Evolutionary conservation across 2,797 vertebrate genomes (phyloP), one percentile per base, ranked within the genome.

Genomic region (Sciurus carolinensis): DNA sequence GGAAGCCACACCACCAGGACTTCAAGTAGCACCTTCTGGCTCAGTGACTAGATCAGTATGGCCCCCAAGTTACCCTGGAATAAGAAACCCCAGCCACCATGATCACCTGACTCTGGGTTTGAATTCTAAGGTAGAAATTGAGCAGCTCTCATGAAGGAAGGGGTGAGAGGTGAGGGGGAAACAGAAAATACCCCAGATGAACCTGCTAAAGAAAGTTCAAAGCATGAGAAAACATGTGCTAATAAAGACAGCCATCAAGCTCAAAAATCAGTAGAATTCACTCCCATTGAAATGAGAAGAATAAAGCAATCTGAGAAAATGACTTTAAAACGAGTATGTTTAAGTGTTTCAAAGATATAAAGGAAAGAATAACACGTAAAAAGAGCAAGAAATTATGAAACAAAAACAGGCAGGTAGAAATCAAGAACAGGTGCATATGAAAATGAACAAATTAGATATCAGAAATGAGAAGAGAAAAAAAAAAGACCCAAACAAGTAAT

Each of bases 341-440:
- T 87, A 92, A 95, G 69, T 62, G 57, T 91, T n/a, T 79, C 57
- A 77, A 97, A 92, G 47, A 44, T 57, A 33, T 28, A 77, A 87
- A 93, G 42, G 42, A 77, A 94, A 50, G 44, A 92, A 71, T 71
- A 83, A 57, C 50, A 88, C 36, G 9, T 77, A 69, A 87, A 81
- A 93, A 50, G 84, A 82, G 36, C 15, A 77, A 42, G 62, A 95
- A 57, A 87, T 90, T 91, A 85, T 81, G 85, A 93, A 96, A 84
- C 66, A 95, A 92, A 90, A 87, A 18, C 39, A 87, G 52, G 11
- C 66, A 93, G 71, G 73, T 84, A 95, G 87, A 94, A 95, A 85
- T 93, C 80, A 91, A 89, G 77, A 92, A 87, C 81, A 95, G 62
- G 62, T 89, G 39, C 52, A 57, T 44, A 28, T 90, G 79, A 72